phyloP scores from a whole-genome alignment of 2,797 vertebrate genomes.

The Parotocinclus haroldoi region DNA sequence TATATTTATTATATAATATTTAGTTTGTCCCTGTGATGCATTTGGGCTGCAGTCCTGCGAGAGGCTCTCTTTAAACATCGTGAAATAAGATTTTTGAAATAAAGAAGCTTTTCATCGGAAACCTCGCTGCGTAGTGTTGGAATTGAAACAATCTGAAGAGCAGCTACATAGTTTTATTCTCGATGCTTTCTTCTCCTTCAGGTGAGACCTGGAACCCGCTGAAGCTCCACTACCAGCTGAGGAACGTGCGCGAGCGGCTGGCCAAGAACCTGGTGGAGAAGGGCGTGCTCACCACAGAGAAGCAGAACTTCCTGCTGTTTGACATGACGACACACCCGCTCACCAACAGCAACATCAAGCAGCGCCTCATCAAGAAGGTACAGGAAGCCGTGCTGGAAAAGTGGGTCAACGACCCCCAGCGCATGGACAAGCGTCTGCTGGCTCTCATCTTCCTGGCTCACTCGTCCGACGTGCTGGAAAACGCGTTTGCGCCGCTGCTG shows the following conservation, averaged over 20 bases:
- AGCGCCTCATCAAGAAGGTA: conserved; percentile 93
- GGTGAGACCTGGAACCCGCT: conserved; percentile 95
- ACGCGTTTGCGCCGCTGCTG: conserved; percentile 89
- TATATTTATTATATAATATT: too few species aligned
- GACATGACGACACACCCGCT: conserved; percentile 97
- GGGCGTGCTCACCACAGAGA: conserved; percentile 92
- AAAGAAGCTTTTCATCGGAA: too few species aligned
- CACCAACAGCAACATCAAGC: conserved; percentile 94
- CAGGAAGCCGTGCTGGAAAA: conserved; percentile 92
- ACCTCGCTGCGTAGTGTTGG: too few species aligned
- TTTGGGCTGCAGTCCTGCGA: too few species aligned
- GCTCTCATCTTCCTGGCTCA: conserved; percentile 93
- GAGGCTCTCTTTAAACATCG: too few species aligned
- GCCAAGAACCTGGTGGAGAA: conserved; percentile 97
- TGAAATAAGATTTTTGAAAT: too few species aligned
- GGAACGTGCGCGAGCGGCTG: conserved; percentile 89
- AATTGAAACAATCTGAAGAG: too few species aligned
- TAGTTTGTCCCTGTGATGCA: too few species aligned
- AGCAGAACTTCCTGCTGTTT: conserved; percentile 96
- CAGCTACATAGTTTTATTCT: too few species aligned
- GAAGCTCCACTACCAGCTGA: conserved; percentile 93
- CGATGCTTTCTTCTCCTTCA: conserved; percentile 46
- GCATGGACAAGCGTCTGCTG: conserved; percentile 93
- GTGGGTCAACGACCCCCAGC: conserved; percentile 93
- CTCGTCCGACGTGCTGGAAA: conserved; percentile 93